Evolutionary conservation across 2,113 vertebrate genomes (phyloP).

Genomic region (Suncus etruscus): DNA sequence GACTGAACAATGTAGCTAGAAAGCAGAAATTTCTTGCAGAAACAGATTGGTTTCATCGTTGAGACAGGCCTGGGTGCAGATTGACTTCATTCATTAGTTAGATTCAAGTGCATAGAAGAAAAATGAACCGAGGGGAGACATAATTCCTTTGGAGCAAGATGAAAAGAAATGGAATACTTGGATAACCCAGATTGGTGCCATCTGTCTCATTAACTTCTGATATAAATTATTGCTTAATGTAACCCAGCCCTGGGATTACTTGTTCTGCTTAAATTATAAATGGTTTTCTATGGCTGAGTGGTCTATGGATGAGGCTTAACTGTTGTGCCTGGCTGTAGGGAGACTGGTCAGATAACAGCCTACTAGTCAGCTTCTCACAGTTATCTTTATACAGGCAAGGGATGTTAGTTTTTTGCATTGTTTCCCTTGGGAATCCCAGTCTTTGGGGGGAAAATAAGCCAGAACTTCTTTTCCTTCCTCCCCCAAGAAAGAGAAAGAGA

Average conservation of each 20-base stretch:
- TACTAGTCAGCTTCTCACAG: background rate
- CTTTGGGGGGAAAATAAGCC: background rate
- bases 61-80: background rate
- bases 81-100: background rate
- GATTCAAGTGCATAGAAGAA: background rate
- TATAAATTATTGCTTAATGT: background rate
- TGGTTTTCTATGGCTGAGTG: background rate
- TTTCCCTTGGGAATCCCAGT: conserved; percentile 40
- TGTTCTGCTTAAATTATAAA: background rate
- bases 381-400: background rate
- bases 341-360: background rate
- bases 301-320: background rate
- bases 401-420: background rate
- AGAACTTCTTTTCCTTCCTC: background rate
- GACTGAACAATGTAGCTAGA: background rate
- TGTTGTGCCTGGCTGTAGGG: background rate
- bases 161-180: background rate
- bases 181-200: background rate
- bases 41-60: background rate
- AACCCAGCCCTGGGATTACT: background rate
- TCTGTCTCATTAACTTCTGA: background rate
- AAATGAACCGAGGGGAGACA: background rate
- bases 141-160: background rate
- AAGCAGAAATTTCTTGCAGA: background rate
- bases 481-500: background rate